Evolutionary conservation across 2,113 vertebrate genomes (phyloP).

Genomic region (Eudyptes chrysolophus): DNA sequence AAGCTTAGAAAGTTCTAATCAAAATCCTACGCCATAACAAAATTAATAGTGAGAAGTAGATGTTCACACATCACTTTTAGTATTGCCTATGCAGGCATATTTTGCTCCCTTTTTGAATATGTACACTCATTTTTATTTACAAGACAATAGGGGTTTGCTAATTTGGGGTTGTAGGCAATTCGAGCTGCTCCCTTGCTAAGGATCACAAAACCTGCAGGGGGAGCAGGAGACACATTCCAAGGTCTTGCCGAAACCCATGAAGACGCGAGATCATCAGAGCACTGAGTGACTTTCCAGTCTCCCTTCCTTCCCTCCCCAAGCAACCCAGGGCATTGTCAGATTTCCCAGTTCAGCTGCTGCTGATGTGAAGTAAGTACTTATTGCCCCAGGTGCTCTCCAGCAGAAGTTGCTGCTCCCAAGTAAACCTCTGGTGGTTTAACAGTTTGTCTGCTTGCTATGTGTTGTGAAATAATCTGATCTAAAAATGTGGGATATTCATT

Average conservation of each 20-base stretch:
- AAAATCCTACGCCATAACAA: neutral
- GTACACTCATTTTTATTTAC: neutral
- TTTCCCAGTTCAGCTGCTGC: neutral
- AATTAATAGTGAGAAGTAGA: neutral
- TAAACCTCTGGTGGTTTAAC: neutral
- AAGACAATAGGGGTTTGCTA: neutral
- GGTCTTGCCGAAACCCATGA: neutral
- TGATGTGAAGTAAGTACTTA: neutral
- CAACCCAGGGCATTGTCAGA: neutral
- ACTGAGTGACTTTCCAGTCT: neutral
- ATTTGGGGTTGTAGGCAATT: neutral
- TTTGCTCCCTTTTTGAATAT: neutral
- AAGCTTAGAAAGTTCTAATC: neutral
- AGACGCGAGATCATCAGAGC: neutral
- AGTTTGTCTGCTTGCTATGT: neutral
- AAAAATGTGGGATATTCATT: rapidly evolving
- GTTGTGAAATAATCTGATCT: neutral
- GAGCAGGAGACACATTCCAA: neutral
- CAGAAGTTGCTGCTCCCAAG: neutral
- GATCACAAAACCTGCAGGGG: neutral
- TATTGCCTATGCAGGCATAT: neutral
- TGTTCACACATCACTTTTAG: neutral
- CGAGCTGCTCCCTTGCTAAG: neutral
- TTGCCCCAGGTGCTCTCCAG: neutral
- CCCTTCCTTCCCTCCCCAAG: neutral